phyloP scores from a whole-genome alignment of 2,113 vertebrate species.

The Meles meles region DNA sequence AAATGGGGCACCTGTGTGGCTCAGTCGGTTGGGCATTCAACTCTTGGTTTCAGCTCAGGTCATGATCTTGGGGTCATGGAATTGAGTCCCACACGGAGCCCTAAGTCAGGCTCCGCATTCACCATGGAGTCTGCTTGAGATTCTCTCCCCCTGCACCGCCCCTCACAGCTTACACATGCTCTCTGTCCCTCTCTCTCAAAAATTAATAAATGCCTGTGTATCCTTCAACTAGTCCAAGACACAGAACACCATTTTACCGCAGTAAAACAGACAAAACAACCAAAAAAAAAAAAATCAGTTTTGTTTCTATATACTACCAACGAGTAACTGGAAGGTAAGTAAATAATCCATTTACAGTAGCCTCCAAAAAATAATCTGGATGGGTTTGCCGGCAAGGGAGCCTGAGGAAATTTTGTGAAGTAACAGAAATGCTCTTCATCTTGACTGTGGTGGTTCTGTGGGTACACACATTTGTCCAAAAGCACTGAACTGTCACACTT shows the following conservation, averaged over 20 bases:
- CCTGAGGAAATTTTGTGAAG: background rate
- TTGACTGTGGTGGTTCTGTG: background rate
- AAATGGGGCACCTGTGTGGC: background rate
- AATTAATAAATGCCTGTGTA: background rate
- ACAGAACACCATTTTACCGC: background rate
- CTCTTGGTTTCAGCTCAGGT: background rate
- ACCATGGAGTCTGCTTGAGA: background rate
- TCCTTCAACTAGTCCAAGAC: background rate
- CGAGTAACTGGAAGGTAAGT: background rate
- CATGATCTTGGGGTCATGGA: background rate
- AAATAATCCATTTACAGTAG: background rate
- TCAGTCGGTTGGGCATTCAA: background rate
- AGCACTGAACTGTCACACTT: background rate
- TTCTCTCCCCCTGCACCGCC: background rate
- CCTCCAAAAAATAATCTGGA: background rate
- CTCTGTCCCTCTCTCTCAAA: background rate
- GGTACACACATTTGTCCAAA: background rate
- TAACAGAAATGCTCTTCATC: background rate
- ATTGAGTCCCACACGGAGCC: background rate
- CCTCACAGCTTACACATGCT: background rate
- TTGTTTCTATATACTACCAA: background rate
- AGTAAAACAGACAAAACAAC: background rate
- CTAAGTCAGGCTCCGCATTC: rapidly evolving
- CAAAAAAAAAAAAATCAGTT: background rate
- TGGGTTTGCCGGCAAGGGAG: background rate